Evolutionary conservation across 1,140 invertebrate genomes (phyloP), one percentile per base, ranked within the genome.

Genomic region (Kradibia gibbosae): DNA sequence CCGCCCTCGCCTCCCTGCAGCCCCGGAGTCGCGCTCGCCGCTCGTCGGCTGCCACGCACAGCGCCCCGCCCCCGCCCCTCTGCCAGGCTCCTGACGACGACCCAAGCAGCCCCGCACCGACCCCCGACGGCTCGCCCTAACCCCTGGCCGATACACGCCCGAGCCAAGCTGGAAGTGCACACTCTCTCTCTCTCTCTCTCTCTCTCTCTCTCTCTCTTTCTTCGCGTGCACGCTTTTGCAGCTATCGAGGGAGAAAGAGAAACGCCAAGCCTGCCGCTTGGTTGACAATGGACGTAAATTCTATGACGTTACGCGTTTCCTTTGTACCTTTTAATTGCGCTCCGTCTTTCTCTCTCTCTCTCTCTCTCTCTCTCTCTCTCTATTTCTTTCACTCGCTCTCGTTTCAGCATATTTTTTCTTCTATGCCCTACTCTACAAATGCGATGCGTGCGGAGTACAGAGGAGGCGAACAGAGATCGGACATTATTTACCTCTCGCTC

Each of bases 331-430:
- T 60, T 60, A 60, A 60, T 60, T 31, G 48, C 48, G 42, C 60
- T 62, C 25, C 31, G 22, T 77, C 55, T n/a, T n/a, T 15, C 75
- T 39, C 36, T 36, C 75, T 22, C 50, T 62, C 60, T 62, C 28
- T 77, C 57, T 45, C 25, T 45, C n/a, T 62, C 60, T 77, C 75
- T 62, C n/a, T 53, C 15, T 8, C 36, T 39, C 60, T 36, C 22
- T 8, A 20, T 53, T 53, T 53, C 50, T 53, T 53, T 8, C 42
- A 45, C n/a, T n/a, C n/a, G n/a, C n/a, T n/a, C n/a, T n/a, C n/a
- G n/a, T n/a, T n/a, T n/a, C n/a, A n/a, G n/a, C n/a, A n/a, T n/a
- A 60, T 60, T 60, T 60, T 60, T 10, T 31, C 31, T 28, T 60
- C 11, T 10, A 28, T 28, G 13, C 31, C 0, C n/a, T 60, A 3